Conservation (phyloP, 2,113 vertebrate genomes). For the Hippocampus barbouri region DNA sequence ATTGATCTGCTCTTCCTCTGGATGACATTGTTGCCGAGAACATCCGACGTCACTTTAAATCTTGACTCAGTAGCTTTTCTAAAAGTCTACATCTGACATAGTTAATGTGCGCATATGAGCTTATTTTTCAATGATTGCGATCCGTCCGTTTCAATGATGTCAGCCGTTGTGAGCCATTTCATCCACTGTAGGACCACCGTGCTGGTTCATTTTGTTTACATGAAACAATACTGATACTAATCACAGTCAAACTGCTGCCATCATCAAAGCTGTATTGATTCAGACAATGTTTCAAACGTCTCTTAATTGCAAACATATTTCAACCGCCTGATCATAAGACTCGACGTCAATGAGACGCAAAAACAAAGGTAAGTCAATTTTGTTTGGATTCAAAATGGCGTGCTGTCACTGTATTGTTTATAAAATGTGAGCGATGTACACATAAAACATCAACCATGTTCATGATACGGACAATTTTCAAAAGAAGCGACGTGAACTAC, state of each 20-base stretch:
- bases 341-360: not conserved
- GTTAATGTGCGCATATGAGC: not conserved
- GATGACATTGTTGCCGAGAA: slow-evolving; percentile 14
- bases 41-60: slow-evolving; percentile 5
- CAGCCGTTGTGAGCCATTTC: not conserved
- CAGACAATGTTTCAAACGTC: not conserved
- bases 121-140: not conserved
- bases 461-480: too few species aligned
- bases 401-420: not conserved
- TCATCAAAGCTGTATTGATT: not conserved
- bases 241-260: not conserved
- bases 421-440: not conserved
- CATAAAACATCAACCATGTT: not conserved
- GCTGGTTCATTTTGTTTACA: too few species aligned
- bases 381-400: not conserved
- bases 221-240: not conserved
- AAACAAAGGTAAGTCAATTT: not conserved
- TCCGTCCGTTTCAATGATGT: too few species aligned
- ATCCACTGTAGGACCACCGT: not conserved
- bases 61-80: not conserved
- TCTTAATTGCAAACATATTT: not conserved
- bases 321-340: not conserved
- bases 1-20: slow-evolving; percentile 31
- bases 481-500: too few species aligned
- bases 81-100: not conserved